Conservation (phyloP, 2,888 invertebrate species). For the Bembecia ichneumoniformis region DNA sequence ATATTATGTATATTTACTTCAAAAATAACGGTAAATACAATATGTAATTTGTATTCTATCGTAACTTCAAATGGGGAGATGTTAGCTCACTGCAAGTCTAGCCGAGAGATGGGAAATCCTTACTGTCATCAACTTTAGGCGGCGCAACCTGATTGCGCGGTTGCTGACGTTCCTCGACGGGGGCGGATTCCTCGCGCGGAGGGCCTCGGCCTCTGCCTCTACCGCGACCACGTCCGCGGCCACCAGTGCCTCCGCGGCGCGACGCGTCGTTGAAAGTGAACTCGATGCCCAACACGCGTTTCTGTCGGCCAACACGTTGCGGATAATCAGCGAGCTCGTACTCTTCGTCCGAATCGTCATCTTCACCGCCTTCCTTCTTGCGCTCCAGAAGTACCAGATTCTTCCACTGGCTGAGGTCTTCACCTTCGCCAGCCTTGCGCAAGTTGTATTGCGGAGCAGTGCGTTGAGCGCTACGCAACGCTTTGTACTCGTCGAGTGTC, state of each 20-base stretch:
- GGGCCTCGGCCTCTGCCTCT: constrained; percentile 56
- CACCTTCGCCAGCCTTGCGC: constrained; percentile 95
- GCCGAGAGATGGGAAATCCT: constrained; percentile 94
- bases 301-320: constrained; percentile 88
- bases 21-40: constrained; percentile 73
- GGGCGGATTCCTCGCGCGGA: constrained; percentile 24
- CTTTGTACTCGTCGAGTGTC: constrained; percentile 96
- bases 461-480: constrained; percentile 82
- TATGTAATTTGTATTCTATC: constrained; percentile 69
- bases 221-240: constrained; percentile 74
- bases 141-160: constrained; percentile 57
- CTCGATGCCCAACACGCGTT: constrained; percentile 88
- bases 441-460: constrained; percentile 91
- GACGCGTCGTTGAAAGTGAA: constrained; percentile 88
- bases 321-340: constrained; percentile 85
- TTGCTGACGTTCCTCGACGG: constrained; percentile 46
- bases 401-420: constrained; percentile 93
- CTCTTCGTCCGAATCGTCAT: constrained; percentile 79
- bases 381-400: constrained; percentile 87
- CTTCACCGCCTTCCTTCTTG: constrained; percentile 78
- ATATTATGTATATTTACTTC: constrained; percentile 74
- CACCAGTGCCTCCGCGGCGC: constrained; percentile 79
- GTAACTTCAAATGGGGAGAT: constrained; percentile 55
- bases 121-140: constrained; percentile 95
- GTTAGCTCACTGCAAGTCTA: constrained; percentile 68